These are phyloP conservation scores for Neosilurus hyrtlii DNA, from an alignment of 2,797 vertebrate genomes.

Conservation along the genomic window DNA sequence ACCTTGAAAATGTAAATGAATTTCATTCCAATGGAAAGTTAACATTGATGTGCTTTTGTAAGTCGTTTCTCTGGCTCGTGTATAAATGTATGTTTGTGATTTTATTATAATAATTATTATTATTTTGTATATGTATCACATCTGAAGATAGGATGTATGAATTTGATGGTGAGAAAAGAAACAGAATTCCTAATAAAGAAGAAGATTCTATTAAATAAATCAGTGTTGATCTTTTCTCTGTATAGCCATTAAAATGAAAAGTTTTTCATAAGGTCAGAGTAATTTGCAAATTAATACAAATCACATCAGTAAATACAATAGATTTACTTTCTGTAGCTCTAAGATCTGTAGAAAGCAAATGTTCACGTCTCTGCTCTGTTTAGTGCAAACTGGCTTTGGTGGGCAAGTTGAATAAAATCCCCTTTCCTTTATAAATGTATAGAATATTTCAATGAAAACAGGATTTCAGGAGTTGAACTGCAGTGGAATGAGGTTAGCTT, in stretches of 20 bases:
- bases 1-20: not conserved
- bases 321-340: not conserved
- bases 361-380: not conserved
- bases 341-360: not conserved
- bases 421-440: not conserved
- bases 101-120: not conserved
- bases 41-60: not conserved
- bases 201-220: not conserved
- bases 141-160: not conserved
- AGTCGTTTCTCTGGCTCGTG: slow-evolving; percentile 12
- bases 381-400: no score
- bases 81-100: not conserved
- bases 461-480: not conserved
- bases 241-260: not conserved
- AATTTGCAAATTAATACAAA: not conserved
- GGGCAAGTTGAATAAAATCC: not conserved
- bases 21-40: slow-evolving; percentile 7
- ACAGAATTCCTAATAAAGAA: not conserved
- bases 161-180: not conserved
- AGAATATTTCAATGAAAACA: not conserved
- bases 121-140: not conserved
- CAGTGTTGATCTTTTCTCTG: not conserved
- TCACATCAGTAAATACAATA: not conserved
- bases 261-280: not conserved
- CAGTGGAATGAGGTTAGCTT: not conserved